These are phyloP conservation scores for Philonicus albiceps DNA, from an alignment of 2,888 invertebrate genomes.

Conservation along the genomic window DNA sequence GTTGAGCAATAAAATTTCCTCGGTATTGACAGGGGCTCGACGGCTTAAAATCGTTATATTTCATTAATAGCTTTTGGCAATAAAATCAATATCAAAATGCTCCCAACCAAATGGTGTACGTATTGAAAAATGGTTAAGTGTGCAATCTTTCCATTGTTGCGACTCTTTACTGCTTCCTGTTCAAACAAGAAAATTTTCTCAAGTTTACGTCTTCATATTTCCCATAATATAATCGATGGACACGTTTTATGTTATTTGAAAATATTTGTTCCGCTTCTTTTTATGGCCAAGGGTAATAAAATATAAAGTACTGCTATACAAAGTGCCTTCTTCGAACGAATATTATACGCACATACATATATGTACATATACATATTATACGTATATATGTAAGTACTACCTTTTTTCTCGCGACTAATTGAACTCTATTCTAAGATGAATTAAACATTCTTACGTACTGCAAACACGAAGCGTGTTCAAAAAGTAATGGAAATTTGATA, in stretches of 20 bases:
- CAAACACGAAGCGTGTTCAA: too few species aligned
- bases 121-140: neutral
- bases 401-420: too few species aligned
- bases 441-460: too few species aligned
- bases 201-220: conserved; percentile 24
- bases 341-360: too few species aligned
- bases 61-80: conserved; percentile 10
- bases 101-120: neutral
- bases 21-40: neutral
- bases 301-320: neutral
- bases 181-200: neutral
- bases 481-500: too few species aligned
- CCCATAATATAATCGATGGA: conserved; percentile 7
- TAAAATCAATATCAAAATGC: neutral
- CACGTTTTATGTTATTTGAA: neutral
- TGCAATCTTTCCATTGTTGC: neutral
- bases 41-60: neutral
- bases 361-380: too few species aligned
- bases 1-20: neutral
- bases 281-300: neutral
- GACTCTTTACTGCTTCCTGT: neutral
- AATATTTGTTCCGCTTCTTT: neutral
- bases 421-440: too few species aligned
- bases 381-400: too few species aligned
- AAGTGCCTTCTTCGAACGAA: neutral